These are phyloP conservation scores for Erinaceus europaeus DNA, from an alignment of 2,113 vertebrate species.

Conservation along the genomic window DNA sequence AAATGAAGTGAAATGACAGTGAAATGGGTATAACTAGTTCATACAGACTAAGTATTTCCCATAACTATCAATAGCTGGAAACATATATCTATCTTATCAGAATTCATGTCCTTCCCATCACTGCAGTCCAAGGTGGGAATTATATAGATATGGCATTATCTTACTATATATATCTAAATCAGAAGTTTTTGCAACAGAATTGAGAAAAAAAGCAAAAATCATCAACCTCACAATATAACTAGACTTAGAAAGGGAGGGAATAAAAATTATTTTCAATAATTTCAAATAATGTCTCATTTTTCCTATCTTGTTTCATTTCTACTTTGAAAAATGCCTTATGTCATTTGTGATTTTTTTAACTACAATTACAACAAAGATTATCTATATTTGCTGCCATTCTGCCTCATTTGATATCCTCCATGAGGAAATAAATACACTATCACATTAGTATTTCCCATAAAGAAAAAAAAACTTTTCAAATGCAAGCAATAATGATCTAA, in stretches of 20 bases:
- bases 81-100: background rate
- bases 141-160: background rate
- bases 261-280: too few relatives aligned
- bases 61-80: background rate
- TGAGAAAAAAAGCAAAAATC: conserved; percentile 20
- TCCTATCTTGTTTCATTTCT: background rate
- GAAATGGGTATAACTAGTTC: background rate
- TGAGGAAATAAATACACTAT: too few relatives aligned
- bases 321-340: background rate
- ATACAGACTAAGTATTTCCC: background rate
- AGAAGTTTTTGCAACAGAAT: background rate
- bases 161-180: conserved; percentile 8
- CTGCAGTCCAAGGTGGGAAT: conserved; percentile 7
- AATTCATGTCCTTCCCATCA: conserved; percentile 33
- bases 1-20: background rate
- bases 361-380: background rate
- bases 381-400: background rate
- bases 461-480: conserved; percentile 38
- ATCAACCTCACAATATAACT: background rate
- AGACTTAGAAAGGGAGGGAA: background rate
- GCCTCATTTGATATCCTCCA: background rate
- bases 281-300: too few relatives aligned
- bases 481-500: background rate
- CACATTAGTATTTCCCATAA: background rate
- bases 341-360: background rate